Evolutionary conservation across 2,888 invertebrate genomes (phyloP).

Genomic region (Epsilonema sp.): DNA sequence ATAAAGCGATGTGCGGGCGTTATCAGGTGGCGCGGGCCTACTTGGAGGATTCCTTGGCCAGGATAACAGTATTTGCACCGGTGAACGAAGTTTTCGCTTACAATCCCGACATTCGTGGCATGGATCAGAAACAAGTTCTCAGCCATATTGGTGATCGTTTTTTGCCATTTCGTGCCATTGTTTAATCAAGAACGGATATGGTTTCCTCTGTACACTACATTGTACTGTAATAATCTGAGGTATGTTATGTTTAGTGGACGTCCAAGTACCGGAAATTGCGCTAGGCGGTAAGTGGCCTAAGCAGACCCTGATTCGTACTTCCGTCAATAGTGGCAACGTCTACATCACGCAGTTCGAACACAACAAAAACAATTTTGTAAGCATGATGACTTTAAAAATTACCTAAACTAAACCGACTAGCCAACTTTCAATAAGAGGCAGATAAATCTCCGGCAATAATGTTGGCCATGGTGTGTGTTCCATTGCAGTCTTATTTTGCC

Average conservation of each 20-base stretch:
- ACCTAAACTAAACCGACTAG: too few species aligned
- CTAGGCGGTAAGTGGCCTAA: constrained; percentile 23
- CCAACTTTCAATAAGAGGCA: too few species aligned
- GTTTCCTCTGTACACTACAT: background rate
- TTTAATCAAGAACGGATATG: too few species aligned
- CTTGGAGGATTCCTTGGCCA: constrained; percentile 25
- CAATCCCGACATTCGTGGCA: constrained; percentile 25
- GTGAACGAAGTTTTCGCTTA: constrained; percentile 28
- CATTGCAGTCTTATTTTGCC: constrained; percentile 23
- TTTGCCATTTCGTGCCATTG: background rate
- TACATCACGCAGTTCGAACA: constrained; percentile 29
- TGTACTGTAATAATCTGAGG: too few species aligned
- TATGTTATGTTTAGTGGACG: constrained; percentile 21
- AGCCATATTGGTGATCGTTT: constrained; percentile 20
- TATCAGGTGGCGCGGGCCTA: constrained; percentile 15
- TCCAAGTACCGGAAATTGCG: constrained; percentile 22
- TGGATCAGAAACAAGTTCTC: constrained; percentile 24
- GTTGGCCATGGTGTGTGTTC: too few species aligned
- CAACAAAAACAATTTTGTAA: constrained; percentile 28
- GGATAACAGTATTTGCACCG: constrained; percentile 25
- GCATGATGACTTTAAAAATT: too few species aligned
- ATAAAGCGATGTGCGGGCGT: background rate
- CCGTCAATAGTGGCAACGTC: constrained; percentile 25
- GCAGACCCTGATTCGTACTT: constrained; percentile 23
- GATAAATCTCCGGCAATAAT: too few species aligned